These are phyloP conservation scores for Diarsia mendica DNA, from an alignment of 2,888 invertebrate genomes.

Conservation along the genomic window DNA sequence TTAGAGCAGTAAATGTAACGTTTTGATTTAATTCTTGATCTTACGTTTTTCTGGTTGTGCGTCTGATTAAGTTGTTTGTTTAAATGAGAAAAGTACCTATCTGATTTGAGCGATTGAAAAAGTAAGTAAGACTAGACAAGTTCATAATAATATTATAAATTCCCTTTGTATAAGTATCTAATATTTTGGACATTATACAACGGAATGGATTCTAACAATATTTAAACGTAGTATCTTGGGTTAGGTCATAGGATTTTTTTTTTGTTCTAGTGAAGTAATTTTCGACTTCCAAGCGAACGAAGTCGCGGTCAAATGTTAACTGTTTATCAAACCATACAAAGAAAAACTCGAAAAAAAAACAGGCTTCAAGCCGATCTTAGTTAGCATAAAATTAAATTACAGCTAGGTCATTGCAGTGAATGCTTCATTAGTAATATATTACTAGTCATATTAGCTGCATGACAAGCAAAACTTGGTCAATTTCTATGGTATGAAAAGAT, in stretches of 20 bases:
- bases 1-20: conserved; percentile 52
- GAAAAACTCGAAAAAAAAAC: background rate
- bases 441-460: conserved; percentile 19
- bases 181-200: background rate
- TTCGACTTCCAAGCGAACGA: background rate
- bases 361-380: background rate
- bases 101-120: background rate
- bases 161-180: background rate
- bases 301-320: background rate
- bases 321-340: background rate
- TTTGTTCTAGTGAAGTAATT: background rate
- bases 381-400: conserved; percentile 30
- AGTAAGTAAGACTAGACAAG: background rate
- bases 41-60: conserved; percentile 13
- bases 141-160: background rate
- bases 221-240: background rate
- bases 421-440: conserved; percentile 52
- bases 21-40: conserved; percentile 46
- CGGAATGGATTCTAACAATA: too few species aligned
- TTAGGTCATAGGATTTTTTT: background rate
- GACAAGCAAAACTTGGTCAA: conserved; percentile 39
- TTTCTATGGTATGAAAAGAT: conserved; percentile 10
- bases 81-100: background rate
- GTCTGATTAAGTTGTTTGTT: background rate
- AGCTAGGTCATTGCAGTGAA: conserved; percentile 47